A percentile compares a stretch with the other conserved stretches of the same genome.
These are phyloP conservation scores for pig (Sus scrofa) DNA, from an alignment of 2,113 vertebrate genomes.

Conservation along the genomic window DNA sequence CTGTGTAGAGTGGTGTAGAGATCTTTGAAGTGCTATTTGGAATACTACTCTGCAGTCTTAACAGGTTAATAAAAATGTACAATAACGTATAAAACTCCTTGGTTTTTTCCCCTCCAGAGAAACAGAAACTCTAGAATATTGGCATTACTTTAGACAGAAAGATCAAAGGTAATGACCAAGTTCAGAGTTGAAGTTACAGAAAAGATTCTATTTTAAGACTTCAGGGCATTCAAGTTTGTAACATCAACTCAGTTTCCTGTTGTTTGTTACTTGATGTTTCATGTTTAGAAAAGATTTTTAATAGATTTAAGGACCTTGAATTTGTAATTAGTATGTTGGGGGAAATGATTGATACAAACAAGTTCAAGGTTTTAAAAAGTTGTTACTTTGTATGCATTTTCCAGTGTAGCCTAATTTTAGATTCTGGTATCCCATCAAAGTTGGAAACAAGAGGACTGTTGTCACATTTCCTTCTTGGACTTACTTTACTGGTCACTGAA, in stretches of 20 bases:
- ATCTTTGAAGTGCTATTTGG: constrained; percentile 20
- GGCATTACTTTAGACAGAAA: constrained; percentile 47
- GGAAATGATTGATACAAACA: neutral
- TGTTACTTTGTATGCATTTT: constrained; percentile 52
- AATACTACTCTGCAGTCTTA: neutral
- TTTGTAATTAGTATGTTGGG: constrained; percentile 36
- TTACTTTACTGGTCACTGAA: constrained; percentile 44
- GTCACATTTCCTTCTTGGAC: constrained; percentile 49
- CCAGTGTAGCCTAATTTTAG: constrained; percentile 33
- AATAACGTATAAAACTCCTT: neutral
- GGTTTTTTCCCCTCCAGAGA: neutral
- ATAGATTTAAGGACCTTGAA: constrained; percentile 46
- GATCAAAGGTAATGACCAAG: constrained; percentile 48
- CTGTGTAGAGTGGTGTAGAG: constrained; percentile 43
- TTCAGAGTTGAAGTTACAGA: constrained; percentile 59
- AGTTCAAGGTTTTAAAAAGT: neutral
- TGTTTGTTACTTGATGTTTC: constrained; percentile 61
- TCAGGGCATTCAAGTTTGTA: constrained; percentile 19
- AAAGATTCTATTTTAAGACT: constrained; percentile 50
- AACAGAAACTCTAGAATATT: constrained; percentile 46
- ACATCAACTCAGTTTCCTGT: constrained; percentile 50
- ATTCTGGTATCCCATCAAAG: constrained; percentile 50
- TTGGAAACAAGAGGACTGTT: constrained; percentile 8
- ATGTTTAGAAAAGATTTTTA: constrained; percentile 60
- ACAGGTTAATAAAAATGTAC: constrained; percentile 31